These are phyloP conservation scores for Epizoanthus illoricatus DNA, from an alignment of 92 coral and sea anemone species.

Conservation along the genomic window DNA sequence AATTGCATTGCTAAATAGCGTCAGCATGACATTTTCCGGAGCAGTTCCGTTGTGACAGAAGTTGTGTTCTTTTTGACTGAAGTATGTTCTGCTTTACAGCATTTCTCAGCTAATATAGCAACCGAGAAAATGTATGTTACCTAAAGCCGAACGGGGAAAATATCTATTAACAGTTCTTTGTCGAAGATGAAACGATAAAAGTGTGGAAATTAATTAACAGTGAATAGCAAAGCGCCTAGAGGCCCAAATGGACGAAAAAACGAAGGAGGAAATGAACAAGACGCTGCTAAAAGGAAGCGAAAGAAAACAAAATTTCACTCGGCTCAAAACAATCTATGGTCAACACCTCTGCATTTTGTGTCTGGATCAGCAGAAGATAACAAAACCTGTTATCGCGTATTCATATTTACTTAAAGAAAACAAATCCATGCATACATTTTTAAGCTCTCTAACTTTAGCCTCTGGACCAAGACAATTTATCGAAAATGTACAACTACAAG, in stretches of 20 bases:
- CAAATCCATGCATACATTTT: not conserved
- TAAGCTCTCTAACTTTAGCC: not conserved
- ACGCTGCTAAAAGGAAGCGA: not conserved
- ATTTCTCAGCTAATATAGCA: too few relatives aligned
- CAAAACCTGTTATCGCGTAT: not conserved
- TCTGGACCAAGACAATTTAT: not conserved
- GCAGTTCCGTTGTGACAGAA: too few relatives aligned
- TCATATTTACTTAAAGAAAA: not conserved
- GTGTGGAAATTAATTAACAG: not conserved
- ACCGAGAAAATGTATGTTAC: not conserved
- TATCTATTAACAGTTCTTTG: not conserved
- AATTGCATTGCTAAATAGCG: too few relatives aligned
- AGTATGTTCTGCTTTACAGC: too few relatives aligned
- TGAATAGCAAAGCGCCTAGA: not conserved
- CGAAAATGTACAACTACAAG: not conserved
- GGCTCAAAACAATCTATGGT: not conserved
- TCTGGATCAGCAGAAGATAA: not conserved
- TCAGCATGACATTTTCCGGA: too few relatives aligned
- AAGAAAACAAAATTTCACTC: not conserved
- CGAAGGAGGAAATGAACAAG: not conserved
- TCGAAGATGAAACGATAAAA: slow-evolving; percentile 6
- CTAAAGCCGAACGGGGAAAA: not conserved
- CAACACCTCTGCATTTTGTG: not conserved
- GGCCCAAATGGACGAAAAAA: slow-evolving; percentile 1
- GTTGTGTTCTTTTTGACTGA: too few relatives aligned